These are phyloP conservation scores for Sebastes cheni DNA, from an alignment of 2,797 vertebrate species.

Conservation along the genomic window DNA sequence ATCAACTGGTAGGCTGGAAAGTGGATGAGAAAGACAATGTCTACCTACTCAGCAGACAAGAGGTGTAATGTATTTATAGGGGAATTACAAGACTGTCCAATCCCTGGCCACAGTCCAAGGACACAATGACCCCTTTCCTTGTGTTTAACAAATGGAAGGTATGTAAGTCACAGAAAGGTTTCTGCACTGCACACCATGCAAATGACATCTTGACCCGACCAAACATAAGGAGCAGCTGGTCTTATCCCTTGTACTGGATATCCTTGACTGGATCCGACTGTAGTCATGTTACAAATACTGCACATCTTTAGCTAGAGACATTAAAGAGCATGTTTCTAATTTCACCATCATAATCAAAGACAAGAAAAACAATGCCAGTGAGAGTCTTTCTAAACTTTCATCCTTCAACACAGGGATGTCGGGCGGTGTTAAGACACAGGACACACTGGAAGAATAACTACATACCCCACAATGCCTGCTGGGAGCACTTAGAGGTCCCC, in stretches of 20 bases:
- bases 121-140: background rate
- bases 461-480: conserved; percentile 6
- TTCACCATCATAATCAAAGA: background rate
- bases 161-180: background rate
- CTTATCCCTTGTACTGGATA: background rate
- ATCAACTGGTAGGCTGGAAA: too few relatives aligned
- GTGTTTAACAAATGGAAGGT: background rate
- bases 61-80: too few relatives aligned
- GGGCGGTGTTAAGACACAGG: background rate
- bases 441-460: background rate
- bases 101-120: background rate
- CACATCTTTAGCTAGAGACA: background rate
- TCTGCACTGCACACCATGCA: background rate
- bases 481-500: background rate
- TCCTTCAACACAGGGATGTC: background rate
- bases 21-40: too few relatives aligned
- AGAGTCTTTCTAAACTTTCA: background rate
- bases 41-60: too few relatives aligned
- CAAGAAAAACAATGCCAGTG: background rate
- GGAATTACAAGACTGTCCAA: background rate
- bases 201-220: background rate
- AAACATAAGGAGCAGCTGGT: background rate
- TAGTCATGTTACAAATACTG: background rate
- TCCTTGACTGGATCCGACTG: too few relatives aligned
- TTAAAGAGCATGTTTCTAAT: too few relatives aligned